phyloP scores from a whole-genome alignment of 2,888 invertebrate genomes.

The Synanthedon andrenaeformis region DNA sequence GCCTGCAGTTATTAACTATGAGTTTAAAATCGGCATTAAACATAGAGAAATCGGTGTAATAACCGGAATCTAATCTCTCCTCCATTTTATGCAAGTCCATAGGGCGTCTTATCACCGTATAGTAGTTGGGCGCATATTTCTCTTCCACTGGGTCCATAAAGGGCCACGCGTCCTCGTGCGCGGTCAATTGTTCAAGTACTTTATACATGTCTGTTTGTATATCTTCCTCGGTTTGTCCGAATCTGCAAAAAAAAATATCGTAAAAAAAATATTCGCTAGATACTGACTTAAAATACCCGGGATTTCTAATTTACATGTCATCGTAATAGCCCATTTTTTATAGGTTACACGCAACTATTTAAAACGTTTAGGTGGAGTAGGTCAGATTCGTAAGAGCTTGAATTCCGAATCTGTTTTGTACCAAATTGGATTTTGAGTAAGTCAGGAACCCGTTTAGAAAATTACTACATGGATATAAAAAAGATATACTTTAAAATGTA shows the following conservation, averaged over 20 bases:
- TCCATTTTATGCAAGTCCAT: slow-evolving; percentile 93
- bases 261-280: too few species aligned
- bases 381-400: too few species aligned
- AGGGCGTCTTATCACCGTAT: slow-evolving; percentile 80
- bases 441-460: too few species aligned
- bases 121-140: slow-evolving; percentile 90
- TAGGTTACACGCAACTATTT: too few species aligned
- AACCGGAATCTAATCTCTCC: slow-evolving; percentile 83
- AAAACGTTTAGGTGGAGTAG: too few species aligned
- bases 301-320: too few species aligned
- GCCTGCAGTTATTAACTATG: slow-evolving; percentile 91
- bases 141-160: slow-evolving; percentile 94
- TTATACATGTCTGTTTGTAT: slow-evolving; percentile 92
- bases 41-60: slow-evolving; percentile 82
- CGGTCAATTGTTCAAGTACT: slow-evolving; percentile 87
- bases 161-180: slow-evolving; percentile 94
- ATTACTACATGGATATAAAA: too few species aligned
- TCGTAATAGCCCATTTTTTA: too few species aligned
- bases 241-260: slow-evolving; percentile 54
- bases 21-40: slow-evolving; percentile 90
- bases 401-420: too few species aligned
- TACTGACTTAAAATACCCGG: too few species aligned
- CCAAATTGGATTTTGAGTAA: too few species aligned
- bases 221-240: slow-evolving; percentile 85
- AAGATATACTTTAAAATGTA: too few species aligned